Evolutionary conservation across 2,113 vertebrate genomes (phyloP).

Genomic region (Marcusenius ussheri): DNA sequence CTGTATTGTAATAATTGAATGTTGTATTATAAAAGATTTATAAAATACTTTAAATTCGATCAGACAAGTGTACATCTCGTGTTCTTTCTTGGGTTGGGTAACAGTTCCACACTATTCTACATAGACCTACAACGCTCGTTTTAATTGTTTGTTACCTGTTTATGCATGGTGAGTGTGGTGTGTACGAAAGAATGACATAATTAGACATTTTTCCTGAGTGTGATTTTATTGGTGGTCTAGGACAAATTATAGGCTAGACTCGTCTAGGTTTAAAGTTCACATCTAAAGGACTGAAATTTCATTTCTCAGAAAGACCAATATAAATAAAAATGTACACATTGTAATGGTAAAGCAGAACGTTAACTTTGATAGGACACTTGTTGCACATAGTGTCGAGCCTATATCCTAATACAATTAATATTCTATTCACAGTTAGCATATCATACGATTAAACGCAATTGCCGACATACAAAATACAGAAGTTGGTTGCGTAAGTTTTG

Average conservation of each 20-base stretch:
- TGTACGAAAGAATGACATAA: background rate
- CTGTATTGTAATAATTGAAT: constrained; percentile 48
- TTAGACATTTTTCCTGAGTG: background rate
- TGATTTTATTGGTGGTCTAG: background rate
- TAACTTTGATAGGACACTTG: background rate
- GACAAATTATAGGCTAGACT: background rate
- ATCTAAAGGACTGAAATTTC: background rate
- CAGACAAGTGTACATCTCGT: constrained; percentile 25
- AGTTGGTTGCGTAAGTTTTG: no score
- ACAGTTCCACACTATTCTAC: background rate
- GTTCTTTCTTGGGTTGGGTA: constrained; percentile 28
- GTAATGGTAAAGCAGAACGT: background rate
- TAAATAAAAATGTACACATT: background rate
- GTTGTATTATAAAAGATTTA: constrained; percentile 59
- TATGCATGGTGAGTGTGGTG: background rate
- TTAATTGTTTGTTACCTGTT: background rate
- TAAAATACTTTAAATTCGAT: constrained; percentile 50
- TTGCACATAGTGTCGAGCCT: background rate
- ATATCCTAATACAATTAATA: background rate
- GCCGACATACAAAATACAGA: no score
- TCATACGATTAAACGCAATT: background rate
- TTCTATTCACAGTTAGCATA: background rate
- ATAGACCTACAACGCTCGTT: background rate
- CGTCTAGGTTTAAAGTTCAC: background rate
- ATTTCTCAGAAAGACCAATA: background rate